Base-by-base conservation (phyloP, 2,888 invertebrate genomes). In the Meghimatium bilineatum region DNA sequence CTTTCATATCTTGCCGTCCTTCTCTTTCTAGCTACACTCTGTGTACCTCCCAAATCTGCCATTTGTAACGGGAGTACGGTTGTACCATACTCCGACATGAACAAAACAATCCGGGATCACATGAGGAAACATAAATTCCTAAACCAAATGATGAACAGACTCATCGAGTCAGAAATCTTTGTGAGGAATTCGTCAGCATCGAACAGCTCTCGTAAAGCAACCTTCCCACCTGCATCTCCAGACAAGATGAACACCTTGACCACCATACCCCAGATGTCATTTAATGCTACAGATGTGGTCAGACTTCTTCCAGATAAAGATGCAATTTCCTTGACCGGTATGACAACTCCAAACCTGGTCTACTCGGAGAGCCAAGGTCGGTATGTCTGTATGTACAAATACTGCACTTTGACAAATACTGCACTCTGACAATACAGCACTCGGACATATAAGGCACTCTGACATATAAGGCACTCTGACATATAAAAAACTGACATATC, bases 311-410 rank as follows among this genome's bases (percentile, higher is more conserved):
- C 29, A 2, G 72, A 72, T 1, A 44, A 72, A 72, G 72, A n/a
- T 1, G 3, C 12, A 10, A 49, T 14, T 26, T n/a, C 72, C n/a
- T 6, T 72, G 44, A 2, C 29, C 3, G n/a, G 49, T 29, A 1
- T 72, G n/a, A 34, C 44, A 26, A 26, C 72, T n/a, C 72, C 72
- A 44, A 44, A 72, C 49, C 44, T 72, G 72, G 72, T 72, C 44
- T 49, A n/a, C 44, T 44, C 72, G 0, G n/a, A 72, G 34, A 20
- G 44, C 29, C 44, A 72, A 72, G 72, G 72, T 72, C 44, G 44
- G 72, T 72, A 49, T 0, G 0, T 5, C 23, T 38, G 69, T 38
- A 5, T 71, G 44, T 44, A n/a, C n/a, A n/a, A n/a, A n/a, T n/a
- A n/a, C n/a, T n/a, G n/a, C n/a, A n/a, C n/a, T n/a, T n/a, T n/a